Evolutionary conservation across 2,113 vertebrate genomes (phyloP).

Genomic region (Crotophaga sulcirostris): DNA sequence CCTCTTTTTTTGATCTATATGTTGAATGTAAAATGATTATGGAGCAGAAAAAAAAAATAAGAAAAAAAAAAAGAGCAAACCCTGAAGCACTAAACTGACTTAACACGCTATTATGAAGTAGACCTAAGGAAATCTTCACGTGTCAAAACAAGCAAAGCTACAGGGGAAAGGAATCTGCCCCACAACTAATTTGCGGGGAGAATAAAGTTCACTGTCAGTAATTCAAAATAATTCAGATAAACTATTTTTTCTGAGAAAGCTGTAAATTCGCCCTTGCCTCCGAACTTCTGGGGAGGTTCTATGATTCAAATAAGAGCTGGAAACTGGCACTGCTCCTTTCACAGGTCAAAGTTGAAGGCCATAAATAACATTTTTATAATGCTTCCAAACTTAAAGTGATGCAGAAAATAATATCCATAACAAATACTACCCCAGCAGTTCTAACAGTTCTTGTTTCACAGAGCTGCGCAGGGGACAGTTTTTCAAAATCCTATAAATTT

Average conservation of each 20-base stretch:
- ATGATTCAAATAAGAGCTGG: not conserved
- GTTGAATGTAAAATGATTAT: not conserved
- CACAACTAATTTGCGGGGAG: not conserved
- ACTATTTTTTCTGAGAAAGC: not conserved
- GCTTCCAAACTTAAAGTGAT: not conserved
- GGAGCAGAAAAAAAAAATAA: not conserved
- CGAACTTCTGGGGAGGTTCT: not conserved
- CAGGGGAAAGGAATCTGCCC: not conserved
- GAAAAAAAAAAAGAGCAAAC: not conserved
- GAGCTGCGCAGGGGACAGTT: not conserved
- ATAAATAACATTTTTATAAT: not conserved
- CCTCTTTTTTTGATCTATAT: not conserved
- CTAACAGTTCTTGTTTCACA: not conserved
- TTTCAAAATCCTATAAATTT: not conserved
- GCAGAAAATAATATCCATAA: not conserved
- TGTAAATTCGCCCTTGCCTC: not conserved
- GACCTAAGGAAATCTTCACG: not conserved
- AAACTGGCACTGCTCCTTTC: not conserved
- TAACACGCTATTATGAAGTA: not conserved
- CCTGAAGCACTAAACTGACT: not conserved
- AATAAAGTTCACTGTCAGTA: not conserved
- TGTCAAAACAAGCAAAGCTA: not conserved
- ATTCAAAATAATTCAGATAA: not conserved
- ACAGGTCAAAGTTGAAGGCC: not conserved
- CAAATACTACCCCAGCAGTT: not conserved